Conservation (phyloP, 2,888 invertebrate species). For the Aporophyla lueneburgensis region DNA sequence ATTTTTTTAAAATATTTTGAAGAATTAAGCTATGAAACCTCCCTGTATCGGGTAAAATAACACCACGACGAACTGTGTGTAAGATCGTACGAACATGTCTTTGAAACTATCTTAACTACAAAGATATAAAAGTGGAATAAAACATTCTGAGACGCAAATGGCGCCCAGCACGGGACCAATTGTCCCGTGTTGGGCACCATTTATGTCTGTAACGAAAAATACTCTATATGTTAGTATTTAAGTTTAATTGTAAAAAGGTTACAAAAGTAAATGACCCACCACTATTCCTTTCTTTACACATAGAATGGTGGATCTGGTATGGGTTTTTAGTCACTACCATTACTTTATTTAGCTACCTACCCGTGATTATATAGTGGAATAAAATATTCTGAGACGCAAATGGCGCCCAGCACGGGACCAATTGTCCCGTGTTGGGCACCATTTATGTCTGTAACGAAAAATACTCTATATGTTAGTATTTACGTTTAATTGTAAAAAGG, state of each 20-base stretch:
- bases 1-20: no score
- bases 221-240: no score
- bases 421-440: conserved; percentile 12
- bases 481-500: neutral
- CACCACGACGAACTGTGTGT: neutral
- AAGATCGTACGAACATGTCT: neutral
- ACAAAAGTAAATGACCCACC: neutral
- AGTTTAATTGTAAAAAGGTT: neutral
- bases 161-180: conserved; percentile 5
- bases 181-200: conserved; percentile 20
- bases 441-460: neutral
- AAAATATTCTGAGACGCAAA: no score
- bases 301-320: neutral
- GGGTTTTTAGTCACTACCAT: no score
- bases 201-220: neutral
- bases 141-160: neutral
- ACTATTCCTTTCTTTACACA: neutral
- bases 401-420: conserved; percentile 18
- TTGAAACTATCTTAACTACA: neutral
- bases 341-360: no score
- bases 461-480: no score
- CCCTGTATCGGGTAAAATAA: neutral
- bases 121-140: neutral
- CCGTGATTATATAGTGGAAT: no score
- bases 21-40: neutral